phyloP scores from a whole-genome alignment of 2,888 invertebrate genomes.

The Chaetogeoica ovagalla region DNA sequence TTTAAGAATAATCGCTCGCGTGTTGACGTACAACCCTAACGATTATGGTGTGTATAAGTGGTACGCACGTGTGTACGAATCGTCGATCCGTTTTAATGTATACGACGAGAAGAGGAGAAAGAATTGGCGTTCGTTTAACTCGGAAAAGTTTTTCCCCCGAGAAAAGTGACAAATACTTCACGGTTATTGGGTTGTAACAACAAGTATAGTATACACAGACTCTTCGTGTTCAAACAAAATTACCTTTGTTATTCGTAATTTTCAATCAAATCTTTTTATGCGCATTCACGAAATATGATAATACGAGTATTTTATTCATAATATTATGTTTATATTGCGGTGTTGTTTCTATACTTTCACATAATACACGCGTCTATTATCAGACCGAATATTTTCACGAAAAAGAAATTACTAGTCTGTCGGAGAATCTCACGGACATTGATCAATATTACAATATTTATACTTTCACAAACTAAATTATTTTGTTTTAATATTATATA shows the following conservation, averaged over 20 bases:
- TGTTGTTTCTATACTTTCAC: too few relatives aligned
- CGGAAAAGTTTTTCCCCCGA: background rate
- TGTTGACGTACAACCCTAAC: background rate
- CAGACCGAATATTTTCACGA: too few relatives aligned
- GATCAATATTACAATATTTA: too few relatives aligned
- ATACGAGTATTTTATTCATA: too few relatives aligned
- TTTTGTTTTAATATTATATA: too few relatives aligned
- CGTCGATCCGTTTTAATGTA: background rate
- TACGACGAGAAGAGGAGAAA: background rate
- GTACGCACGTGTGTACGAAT: background rate
- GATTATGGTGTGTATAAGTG: background rate
- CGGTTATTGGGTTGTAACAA: slow-evolving; percentile 3
- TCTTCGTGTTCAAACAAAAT: background rate
- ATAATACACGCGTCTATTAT: too few relatives aligned
- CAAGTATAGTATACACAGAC: background rate
- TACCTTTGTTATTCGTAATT: slow-evolving; percentile 1
- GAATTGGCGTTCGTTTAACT: background rate
- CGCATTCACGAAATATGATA: background rate
- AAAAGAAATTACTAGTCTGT: too few relatives aligned
- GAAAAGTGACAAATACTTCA: background rate
- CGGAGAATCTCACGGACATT: too few relatives aligned
- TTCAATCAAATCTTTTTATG: slow-evolving; percentile 1
- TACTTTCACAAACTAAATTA: too few relatives aligned
- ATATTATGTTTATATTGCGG: too few relatives aligned
- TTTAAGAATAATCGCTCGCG: background rate